A percentile compares a stretch with the other conserved stretches of the same genome.
These are phyloP conservation scores for Diarsia brunnea DNA, from an alignment of 2,888 invertebrate species.

Conservation along the genomic window DNA sequence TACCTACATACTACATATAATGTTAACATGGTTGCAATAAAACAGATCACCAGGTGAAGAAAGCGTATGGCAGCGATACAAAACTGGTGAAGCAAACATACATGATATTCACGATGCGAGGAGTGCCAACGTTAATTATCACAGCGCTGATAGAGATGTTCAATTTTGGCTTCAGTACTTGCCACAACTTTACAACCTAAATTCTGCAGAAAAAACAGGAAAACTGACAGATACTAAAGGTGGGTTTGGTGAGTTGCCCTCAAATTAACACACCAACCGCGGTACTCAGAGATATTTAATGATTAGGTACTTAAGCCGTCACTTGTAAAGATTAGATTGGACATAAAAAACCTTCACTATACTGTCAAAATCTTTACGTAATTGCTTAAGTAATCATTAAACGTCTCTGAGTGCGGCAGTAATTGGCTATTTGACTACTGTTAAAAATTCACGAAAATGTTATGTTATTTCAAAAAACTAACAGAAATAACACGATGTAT, in stretches of 20 bases:
- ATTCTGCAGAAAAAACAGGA: slow-evolving; percentile 76
- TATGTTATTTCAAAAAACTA: too few species aligned
- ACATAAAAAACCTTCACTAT: too few species aligned
- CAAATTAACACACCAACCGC: neutral
- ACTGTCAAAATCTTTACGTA: too few species aligned
- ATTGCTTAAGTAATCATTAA: too few species aligned
- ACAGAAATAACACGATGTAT: too few species aligned
- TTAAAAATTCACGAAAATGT: too few species aligned
- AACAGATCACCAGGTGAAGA: slow-evolving; percentile 90
- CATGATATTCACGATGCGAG: slow-evolving; percentile 81
- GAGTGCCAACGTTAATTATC: slow-evolving; percentile 47
- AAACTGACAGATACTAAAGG: slow-evolving; percentile 78
- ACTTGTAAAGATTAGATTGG: too few species aligned
- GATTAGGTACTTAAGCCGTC: too few species aligned
- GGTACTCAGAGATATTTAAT: too few species aligned
- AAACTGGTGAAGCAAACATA: slow-evolving; percentile 86
- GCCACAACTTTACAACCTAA: slow-evolving; percentile 78
- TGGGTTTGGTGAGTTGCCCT: slow-evolving; percentile 50
- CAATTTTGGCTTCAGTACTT: slow-evolving; percentile 87
- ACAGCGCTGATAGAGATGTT: slow-evolving; percentile 74
- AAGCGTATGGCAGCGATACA: slow-evolving; percentile 92
- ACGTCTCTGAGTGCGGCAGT: too few species aligned
- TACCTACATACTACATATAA: neutral
- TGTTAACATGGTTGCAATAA: slow-evolving; percentile 8
- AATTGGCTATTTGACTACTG: too few species aligned